phyloP scores from a whole-genome alignment of 2,797 vertebrate species.

The Phaenicophaeus curvirostris region DNA sequence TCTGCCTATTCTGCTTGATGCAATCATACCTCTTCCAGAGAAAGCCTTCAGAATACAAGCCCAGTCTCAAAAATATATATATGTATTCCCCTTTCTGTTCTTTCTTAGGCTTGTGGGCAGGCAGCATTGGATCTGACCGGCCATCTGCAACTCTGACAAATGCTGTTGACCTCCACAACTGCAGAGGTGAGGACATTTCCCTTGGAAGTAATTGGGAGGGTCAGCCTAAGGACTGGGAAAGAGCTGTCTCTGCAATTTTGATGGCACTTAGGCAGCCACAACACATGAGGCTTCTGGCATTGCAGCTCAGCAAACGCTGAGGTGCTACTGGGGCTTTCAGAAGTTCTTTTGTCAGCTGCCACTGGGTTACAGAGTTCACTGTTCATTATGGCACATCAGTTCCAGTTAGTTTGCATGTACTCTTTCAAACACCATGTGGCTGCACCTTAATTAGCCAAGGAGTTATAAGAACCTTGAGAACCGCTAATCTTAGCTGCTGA shows the following conservation, averaged over 20 bases:
- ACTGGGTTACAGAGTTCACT: background rate
- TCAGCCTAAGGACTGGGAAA: background rate
- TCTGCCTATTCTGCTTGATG: background rate
- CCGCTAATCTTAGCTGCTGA: background rate
- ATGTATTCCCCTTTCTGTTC: background rate
- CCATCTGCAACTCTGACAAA: background rate
- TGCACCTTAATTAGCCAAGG: background rate
- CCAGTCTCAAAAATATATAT: background rate
- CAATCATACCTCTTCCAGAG: background rate
- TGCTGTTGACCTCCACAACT: background rate
- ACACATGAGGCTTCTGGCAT: background rate
- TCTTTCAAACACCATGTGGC: background rate
- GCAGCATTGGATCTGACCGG: background rate
- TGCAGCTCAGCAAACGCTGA: background rate
- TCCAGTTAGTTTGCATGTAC: background rate
- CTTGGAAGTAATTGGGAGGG: background rate
- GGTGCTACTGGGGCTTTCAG: background rate
- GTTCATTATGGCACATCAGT: background rate
- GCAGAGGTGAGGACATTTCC: background rate
- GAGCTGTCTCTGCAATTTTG: background rate
- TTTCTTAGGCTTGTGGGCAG: background rate
- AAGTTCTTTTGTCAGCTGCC: background rate
- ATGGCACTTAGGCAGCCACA: background rate
- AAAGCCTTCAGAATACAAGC: background rate
- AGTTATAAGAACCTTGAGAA: slow-evolving; percentile 1